These are phyloP conservation scores for Spicauda simplicius DNA, from an alignment of 2,888 invertebrate genomes.

Conservation along the genomic window DNA sequence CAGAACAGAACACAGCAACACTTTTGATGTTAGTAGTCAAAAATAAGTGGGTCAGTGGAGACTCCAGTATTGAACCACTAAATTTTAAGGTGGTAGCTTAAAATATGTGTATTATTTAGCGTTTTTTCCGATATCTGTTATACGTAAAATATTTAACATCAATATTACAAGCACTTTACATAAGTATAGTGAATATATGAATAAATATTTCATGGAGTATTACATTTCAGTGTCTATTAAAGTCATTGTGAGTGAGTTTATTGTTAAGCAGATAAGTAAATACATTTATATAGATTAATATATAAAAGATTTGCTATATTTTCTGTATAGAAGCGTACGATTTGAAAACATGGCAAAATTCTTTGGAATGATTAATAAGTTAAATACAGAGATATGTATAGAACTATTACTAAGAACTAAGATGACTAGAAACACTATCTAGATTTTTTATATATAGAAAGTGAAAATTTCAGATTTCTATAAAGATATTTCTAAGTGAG, in stretches of 20 bases:
- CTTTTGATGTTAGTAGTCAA: too few relatives aligned
- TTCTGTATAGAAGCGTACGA: conserved; percentile 6
- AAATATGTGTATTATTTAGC: not conserved
- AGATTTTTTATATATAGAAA: conserved; percentile 1
- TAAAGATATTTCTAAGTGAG: conserved; percentile 14
- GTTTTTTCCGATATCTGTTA: not conserved
- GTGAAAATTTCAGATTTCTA: conserved; percentile 6
- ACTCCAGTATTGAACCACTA: too few relatives aligned
- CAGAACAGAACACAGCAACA: too few relatives aligned
- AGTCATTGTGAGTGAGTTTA: not conserved
- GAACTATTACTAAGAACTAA: conserved; percentile 54
- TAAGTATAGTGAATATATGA: conserved; percentile 27
- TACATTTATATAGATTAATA: conserved; percentile 31
- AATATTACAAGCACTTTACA: conserved; percentile 29
- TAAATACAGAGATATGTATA: conserved; percentile 72
- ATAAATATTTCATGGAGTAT: conserved; percentile 3
- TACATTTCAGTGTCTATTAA: not conserved
- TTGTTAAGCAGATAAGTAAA: conserved; percentile 18
- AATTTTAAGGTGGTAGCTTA: too few relatives aligned
- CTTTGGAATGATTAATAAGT: conserved; percentile 77
- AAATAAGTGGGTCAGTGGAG: too few relatives aligned
- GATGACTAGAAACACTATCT: conserved; percentile 59
- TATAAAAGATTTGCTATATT: conserved; percentile 29
- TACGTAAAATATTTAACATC: conserved; percentile 8
- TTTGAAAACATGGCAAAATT: conserved; percentile 48